Percentiles rank a stretch among this genome's conserved stretches.
Conservation (phyloP, 1,140 invertebrate species). For the Cephus cinctus region DNA sequence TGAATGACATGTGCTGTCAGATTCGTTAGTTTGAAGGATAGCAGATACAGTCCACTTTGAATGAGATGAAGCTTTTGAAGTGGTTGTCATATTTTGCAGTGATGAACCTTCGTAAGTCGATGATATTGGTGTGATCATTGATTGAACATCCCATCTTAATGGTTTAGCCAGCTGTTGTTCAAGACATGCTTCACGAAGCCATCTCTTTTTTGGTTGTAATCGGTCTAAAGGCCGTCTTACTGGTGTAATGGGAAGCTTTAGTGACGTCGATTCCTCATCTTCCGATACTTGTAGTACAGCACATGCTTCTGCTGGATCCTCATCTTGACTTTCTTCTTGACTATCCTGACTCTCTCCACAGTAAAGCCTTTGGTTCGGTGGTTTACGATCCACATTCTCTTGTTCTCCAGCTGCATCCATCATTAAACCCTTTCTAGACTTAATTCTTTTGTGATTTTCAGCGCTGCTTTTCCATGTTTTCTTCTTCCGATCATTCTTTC, state of each 20-base stretch:
- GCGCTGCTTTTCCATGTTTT: conserved; percentile 46
- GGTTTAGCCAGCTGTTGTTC: conserved; percentile 56
- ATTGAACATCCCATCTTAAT: conserved; percentile 51
- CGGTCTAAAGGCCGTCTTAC: conserved; percentile 45
- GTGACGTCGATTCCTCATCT: conserved; percentile 36
- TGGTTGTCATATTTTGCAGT: too few relatives aligned
- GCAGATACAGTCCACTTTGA: too few relatives aligned
- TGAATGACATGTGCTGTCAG: too few relatives aligned
- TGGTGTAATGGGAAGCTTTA: conserved; percentile 39
- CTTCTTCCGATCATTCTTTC: conserved; percentile 49
- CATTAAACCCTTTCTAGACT: conserved; percentile 50
- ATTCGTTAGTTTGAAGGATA: too few relatives aligned
- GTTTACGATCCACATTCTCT: conserved; percentile 43
- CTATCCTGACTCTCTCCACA: conserved; percentile 44
- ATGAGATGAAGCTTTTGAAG: too few relatives aligned
- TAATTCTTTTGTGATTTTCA: conserved; percentile 40
- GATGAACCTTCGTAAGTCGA: background rate
- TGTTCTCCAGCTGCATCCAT: conserved; percentile 49
- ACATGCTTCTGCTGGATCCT: conserved; percentile 43
- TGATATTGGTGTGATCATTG: conserved; percentile 31
- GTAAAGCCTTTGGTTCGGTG: conserved; percentile 38
- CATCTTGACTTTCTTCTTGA: conserved; percentile 53
- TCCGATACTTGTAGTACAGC: conserved; percentile 40
- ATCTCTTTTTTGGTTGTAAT: conserved; percentile 65
- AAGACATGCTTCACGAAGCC: conserved; percentile 60